Percentiles rank a stretch among this genome's conserved stretches.
phyloP scores from a whole-genome alignment of 2,797 vertebrate species.

The Manis javanica region DNA sequence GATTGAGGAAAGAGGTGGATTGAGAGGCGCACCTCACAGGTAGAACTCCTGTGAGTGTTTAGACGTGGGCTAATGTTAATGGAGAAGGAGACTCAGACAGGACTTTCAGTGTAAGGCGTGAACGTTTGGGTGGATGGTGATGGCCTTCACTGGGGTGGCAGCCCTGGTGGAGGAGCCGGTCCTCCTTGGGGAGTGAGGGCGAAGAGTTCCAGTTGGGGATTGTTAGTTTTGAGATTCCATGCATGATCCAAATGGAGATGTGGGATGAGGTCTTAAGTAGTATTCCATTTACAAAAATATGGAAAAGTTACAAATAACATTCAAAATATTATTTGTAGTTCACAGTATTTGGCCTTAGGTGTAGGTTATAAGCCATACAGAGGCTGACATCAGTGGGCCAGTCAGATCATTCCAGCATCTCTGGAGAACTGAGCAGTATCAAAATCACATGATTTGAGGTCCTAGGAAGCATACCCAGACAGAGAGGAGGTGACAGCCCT shows the following conservation, averaged over 20 bases:
- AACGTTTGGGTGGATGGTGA: neutral
- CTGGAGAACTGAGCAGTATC: neutral
- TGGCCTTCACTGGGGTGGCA: neutral
- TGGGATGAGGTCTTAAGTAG: neutral
- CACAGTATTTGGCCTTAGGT: neutral
- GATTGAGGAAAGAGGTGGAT: neutral
- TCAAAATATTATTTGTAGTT: neutral
- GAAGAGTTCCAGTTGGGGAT: neutral
- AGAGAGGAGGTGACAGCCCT: neutral
- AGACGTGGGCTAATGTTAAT: neutral
- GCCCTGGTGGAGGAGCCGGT: neutral
- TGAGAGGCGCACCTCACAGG: neutral
- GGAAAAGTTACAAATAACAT: neutral
- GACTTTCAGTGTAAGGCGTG: neutral
- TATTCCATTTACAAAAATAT: constrained; percentile 37
- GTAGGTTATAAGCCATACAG: neutral
- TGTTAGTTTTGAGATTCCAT: neutral
- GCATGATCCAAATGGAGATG: neutral
- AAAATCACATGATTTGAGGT: neutral
- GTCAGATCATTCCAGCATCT: neutral
- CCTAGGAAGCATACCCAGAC: neutral
- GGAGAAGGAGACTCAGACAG: neutral
- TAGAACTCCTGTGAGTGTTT: neutral
- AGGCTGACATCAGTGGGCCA: neutral
- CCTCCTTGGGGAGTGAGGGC: fast-evolving